Percentiles rank a stretch among this genome's conserved stretches.
Conservation (phyloP, 2,888 invertebrate genomes). For the Bombylius major region DNA sequence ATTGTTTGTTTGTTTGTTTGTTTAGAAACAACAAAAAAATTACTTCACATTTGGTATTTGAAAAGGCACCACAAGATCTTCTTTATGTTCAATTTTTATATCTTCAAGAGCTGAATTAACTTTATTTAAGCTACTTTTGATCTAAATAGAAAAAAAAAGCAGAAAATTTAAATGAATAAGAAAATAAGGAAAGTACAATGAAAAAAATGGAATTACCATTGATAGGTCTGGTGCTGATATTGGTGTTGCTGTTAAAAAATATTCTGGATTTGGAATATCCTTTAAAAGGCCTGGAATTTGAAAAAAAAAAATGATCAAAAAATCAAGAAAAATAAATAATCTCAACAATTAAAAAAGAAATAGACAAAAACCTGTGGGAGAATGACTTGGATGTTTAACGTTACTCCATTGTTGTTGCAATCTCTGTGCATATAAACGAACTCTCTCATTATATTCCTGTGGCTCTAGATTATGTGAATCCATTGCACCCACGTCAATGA, state of each 20-base stretch:
- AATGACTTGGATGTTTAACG: conserved; percentile 27
- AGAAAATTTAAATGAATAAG: background rate
- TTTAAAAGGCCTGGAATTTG: conserved; percentile 40
- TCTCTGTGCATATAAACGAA: conserved; percentile 52
- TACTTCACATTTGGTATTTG: conserved; percentile 49
- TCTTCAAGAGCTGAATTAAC: conserved; percentile 61
- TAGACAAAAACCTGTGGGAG: conserved; percentile 22
- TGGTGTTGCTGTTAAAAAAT: conserved; percentile 49
- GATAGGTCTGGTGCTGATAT: conserved; percentile 50
- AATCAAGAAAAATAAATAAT: background rate
- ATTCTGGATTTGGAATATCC: conserved; percentile 65
- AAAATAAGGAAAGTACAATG: background rate
- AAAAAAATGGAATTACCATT: conserved; percentile 43
- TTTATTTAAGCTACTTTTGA: conserved; percentile 53
- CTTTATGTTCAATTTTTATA: conserved; percentile 76
- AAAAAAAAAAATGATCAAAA: background rate
- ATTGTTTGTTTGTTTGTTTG: too few species aligned
- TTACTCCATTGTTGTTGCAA: conserved; percentile 41
- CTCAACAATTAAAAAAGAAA: background rate
- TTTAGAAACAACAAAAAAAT: background rate
- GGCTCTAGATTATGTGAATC: conserved; percentile 81
- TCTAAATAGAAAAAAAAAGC: conserved; percentile 41
- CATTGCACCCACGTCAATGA: conserved; percentile 86
- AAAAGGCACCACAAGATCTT: conserved; percentile 82
- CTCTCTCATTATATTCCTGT: conserved; percentile 74